Base-by-base conservation (phyloP, 2,113 vertebrate species). In the Cyprinodon variegatus region DNA sequence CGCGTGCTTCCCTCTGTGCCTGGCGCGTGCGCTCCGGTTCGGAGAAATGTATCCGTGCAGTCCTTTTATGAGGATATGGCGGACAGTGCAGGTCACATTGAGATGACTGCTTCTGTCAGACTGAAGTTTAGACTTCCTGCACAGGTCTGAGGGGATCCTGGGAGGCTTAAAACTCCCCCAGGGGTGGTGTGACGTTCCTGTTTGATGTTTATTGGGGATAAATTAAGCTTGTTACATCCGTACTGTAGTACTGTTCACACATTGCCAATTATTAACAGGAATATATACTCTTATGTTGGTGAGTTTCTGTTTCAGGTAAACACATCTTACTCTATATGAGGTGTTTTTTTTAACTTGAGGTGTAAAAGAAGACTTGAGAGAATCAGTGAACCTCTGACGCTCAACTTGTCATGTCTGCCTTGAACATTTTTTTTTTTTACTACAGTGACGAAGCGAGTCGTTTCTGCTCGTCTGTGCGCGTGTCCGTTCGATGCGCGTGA, bases 81-180 rank as follows among this genome's bases (percentile, higher is more conserved):
- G 92, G 93, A 86, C 70, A 1, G 12, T 1, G 0, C 80, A 69
- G 88, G 93, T 94, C 90, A 94, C 94, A 89, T 91, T 93, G 93
- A 87, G 48, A 50, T 65, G 68, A 59, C 13, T 14, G n/a, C 0
- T 14, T n/a, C 3, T 13, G 12, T 11, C n/a, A 39, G 8, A 12
- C 39, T 10, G 29, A 38, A 20, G 60, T 11, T 40, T 61, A 36
- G 1, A 65, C n/a, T 6, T 38, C 17, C 7, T 39, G 9, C 40
- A 61, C 1, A 15, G 36, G 59, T 76, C 43, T 46, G 13, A 40
- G n/a, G 11, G 38, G 36, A 11, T 0, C 11, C 15, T 5, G 63
- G 53, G 5, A 6, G 10, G 5, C 14, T 4, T 10, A 4, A 46
- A 45, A 45, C 3, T 14, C 43, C n/a, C 29, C 11, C 9, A 4